Base-by-base conservation (phyloP, 2,888 invertebrate genomes). In the Pyrrhia umbra region DNA sequence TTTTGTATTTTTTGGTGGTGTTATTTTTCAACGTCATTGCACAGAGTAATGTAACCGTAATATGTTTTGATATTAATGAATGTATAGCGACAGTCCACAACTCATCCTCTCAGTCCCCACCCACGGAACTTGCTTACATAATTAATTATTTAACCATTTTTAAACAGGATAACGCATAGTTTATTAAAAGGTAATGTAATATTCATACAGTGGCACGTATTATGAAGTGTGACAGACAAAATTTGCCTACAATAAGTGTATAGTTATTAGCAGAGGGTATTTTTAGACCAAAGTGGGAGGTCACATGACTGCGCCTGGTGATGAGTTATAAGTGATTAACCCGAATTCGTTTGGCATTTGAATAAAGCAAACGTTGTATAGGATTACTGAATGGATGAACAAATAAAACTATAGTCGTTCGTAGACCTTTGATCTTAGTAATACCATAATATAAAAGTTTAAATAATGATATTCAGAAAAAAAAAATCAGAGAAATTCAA, bases 271-370 rank as follows among this genome's bases (percentile, higher is more conserved):
- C 79, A 68, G 50, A 49, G 42, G 74, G 61, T 87, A 85, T 83
- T 82, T 85, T 77, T 82, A 85, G 79, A 45, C 37, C 82, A 23
- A 69, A 81, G 87, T 86, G 85, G 88, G 88, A 85, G 88, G 84
- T 76, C 80, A 72, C 37, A 57, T 74, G 49, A 40, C 52, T 54
- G 20, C 34, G 76, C 57, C 59, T 55, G 20, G 51, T 70, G 81
- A 79, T 74, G 81, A 84, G 80, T 80, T 80, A 81, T 45, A 77
- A 64, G 85, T 80, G 79, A 86, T 88, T 88, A 88, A 85, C 88
- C 88, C 65, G 79, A 81, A 88, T 87, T 66, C 68, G 56, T 72
- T 66, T 64, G 61, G 63, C 60, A 58, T 76, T 71, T 62, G 37
- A 71, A 60, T 67, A 61, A 52, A 73, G 57, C 25, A 50, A 74